Conservation (phyloP, 2,113 vertebrate species). For the Hylia prasina region DNA sequence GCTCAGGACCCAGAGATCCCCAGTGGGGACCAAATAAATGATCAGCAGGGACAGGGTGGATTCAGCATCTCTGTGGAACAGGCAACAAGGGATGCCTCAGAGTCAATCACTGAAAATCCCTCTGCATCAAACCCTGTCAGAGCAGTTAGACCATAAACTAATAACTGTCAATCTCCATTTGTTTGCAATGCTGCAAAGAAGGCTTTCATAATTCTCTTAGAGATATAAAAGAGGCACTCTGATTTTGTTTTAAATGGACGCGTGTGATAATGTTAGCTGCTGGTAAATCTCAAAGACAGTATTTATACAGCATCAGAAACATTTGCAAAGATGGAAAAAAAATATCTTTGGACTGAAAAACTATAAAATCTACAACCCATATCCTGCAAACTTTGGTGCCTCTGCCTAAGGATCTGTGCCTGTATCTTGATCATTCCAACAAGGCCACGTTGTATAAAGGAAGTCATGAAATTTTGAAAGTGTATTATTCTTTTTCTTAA, state of each 20-base stretch:
- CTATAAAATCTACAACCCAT: neutral
- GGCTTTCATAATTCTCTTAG: neutral
- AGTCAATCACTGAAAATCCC: neutral
- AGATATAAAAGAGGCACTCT: neutral
- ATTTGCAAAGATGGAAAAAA: neutral
- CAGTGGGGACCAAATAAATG: neutral
- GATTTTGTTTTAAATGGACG: constrained; percentile 11
- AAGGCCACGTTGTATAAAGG: neutral
- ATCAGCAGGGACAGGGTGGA: neutral
- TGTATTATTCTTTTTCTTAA: neutral
- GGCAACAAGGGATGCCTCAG: neutral
- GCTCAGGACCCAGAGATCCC: neutral
- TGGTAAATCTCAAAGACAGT: neutral
- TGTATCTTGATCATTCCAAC: neutral
- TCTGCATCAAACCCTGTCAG: neutral
- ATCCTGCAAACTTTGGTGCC: neutral
- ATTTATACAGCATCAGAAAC: neutral
- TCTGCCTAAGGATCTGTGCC: neutral
- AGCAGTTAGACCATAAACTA: constrained; percentile 9
- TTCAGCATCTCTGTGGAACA: neutral
- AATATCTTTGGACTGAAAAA: neutral
- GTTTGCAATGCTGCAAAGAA: neutral
- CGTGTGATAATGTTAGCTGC: neutral
- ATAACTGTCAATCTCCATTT: constrained; percentile 46
- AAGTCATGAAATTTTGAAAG: neutral